phyloP scores from a whole-genome alignment of 2,888 invertebrate species.

The Adelognathus sp. region DNA sequence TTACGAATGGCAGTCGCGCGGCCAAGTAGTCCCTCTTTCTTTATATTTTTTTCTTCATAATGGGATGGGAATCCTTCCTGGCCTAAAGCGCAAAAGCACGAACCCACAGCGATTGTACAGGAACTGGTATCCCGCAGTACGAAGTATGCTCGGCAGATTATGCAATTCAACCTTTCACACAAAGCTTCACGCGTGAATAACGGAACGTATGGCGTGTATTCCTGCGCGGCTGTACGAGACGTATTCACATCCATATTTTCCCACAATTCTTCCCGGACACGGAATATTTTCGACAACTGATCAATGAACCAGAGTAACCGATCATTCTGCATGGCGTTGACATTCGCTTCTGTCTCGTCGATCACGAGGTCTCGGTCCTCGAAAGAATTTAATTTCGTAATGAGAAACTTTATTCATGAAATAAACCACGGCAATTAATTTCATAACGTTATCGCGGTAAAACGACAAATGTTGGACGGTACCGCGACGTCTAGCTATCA shows the following conservation, averaged over 20 bases:
- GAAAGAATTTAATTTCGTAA: background rate
- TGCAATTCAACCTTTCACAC: conserved; percentile 67
- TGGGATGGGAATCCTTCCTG: background rate
- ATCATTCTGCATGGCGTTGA: background rate
- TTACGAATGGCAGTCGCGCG: conserved; percentile 28
- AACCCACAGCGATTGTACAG: conserved; percentile 36
- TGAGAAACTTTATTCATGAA: background rate
- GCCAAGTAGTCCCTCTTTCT: background rate
- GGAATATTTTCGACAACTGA: conserved; percentile 1
- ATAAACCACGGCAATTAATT: background rate
- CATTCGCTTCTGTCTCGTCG: background rate
- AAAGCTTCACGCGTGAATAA: conserved; percentile 56
- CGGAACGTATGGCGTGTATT: conserved; percentile 19
- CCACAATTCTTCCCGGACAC: background rate
- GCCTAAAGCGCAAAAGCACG: background rate
- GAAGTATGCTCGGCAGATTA: conserved; percentile 58
- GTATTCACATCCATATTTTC: conserved; percentile 3
- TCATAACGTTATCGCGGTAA: background rate
- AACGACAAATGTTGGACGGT: background rate
- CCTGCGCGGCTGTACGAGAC: conserved; percentile 7
- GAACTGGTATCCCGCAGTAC: conserved; percentile 64
- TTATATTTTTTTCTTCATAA: background rate
- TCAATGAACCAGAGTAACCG: conserved; percentile 31
- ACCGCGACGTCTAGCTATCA: background rate
- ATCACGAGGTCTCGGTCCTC: background rate